These are phyloP conservation scores for Chesias legatella DNA, from an alignment of 2,888 invertebrate species.

Conservation along the genomic window DNA sequence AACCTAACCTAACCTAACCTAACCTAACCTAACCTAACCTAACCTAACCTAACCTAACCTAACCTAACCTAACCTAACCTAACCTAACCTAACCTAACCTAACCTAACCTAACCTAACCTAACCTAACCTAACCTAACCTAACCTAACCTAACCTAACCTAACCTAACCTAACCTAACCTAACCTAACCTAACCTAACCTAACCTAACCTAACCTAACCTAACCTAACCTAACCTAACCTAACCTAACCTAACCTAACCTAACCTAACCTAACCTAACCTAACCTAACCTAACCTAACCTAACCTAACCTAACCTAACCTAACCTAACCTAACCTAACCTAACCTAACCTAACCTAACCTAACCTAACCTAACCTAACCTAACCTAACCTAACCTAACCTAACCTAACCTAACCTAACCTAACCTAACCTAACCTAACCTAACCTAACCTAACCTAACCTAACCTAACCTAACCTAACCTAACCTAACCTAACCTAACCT, in stretches of 20 bases:
- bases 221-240: constrained; percentile 19
- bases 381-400: no score
- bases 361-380: no score
- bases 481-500: no score
- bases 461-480: no score
- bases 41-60: constrained; percentile 16
- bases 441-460: no score
- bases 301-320: no score
- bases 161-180: constrained; percentile 17
- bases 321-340: no score
- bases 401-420: no score
- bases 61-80: constrained; percentile 15
- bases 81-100: constrained; percentile 11
- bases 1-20: constrained; percentile 13
- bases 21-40: constrained; percentile 13
- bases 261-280: constrained; percentile 17
- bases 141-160: constrained; percentile 14
- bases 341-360: no score
- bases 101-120: constrained; percentile 15
- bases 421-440: no score
- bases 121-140: constrained; percentile 16
- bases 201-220: constrained; percentile 19
- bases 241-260: constrained; percentile 20
- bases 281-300: constrained; percentile 15
- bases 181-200: constrained; percentile 17